Evolutionary conservation across 2,888 invertebrate genomes (phyloP), one percentile per base, ranked within the genome.

Genomic region (Hoplodrina ambigua): DNA sequence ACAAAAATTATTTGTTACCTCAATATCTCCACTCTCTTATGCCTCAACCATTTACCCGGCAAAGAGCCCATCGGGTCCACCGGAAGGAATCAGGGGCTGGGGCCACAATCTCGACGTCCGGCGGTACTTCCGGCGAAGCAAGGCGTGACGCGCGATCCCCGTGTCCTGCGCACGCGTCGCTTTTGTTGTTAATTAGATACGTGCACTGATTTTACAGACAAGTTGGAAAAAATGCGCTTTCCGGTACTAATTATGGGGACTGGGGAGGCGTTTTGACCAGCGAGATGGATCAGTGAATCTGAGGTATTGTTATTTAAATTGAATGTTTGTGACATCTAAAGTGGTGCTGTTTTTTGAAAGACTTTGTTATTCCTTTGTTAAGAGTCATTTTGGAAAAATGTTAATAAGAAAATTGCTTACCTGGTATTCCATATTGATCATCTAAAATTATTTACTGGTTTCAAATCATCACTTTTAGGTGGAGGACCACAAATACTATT

Each of bases 21-120:
- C 30, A 52, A 44, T 2, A 55, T 33, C 82, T 77, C 75, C 75
- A 33, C 13, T 50, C 71, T 78, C 70, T 59, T 53, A 58, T 83
- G 68, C 72, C 78, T 83, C 68, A 64, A 64, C 53, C 64, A 52
- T 55, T 72, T 67, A 84, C 70, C 80, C 78, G 52, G 62, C 79
- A 74, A 70, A 85, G 85, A 75, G 87, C 84, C 72, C 87, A 86
- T 78, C 75, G 85, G 80, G 86, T 88, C 88, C 91, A 90, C 94
- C 95, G 95, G 95, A 96, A 95, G 95, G 95, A 94, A 93, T 94
- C 95, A 94, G 94, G 93, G 94, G 92, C 93, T 92, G 92, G 92
- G 91, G 90, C 89, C 91, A 92, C 95, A 94, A 94, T 95, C 94
- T 94, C 93, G 91, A 87, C 95, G 93, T 95, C 95, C 95, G 94